Evolutionary conservation across 2,888 invertebrate genomes (phyloP).

Genomic region (Tanaodytes sp.): DNA sequence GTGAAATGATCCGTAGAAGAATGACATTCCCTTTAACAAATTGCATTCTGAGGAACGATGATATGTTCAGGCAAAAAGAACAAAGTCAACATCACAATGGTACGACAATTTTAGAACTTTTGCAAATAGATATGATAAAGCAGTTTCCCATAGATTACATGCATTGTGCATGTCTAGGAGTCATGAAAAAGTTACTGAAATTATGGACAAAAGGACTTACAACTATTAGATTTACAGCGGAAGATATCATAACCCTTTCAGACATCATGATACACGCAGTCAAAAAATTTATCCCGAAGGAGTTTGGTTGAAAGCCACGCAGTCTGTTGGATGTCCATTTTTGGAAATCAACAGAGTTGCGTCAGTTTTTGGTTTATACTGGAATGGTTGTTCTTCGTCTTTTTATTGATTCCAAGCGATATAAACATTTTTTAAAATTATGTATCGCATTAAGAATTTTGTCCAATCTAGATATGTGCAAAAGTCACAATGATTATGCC

Average conservation of each 20-base stretch:
- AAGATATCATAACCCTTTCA: background rate
- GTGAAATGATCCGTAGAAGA: slow-evolving; percentile 2
- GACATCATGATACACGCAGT: background rate
- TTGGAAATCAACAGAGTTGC: slow-evolving; percentile 58
- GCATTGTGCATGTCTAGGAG: background rate
- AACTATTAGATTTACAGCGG: slow-evolving; percentile 1
- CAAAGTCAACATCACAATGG: background rate
- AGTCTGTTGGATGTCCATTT: slow-evolving; percentile 25
- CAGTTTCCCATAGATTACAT: too few species aligned
- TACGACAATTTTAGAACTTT: background rate
- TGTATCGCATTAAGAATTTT: slow-evolving; percentile 47
- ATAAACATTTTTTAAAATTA: slow-evolving; percentile 55
- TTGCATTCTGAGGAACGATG: background rate
- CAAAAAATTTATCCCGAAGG: background rate
- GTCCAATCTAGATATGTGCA: slow-evolving; percentile 14
- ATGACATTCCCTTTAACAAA: slow-evolving; percentile 16
- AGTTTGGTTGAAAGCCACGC: slow-evolving; percentile 1
- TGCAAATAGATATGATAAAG: slow-evolving; percentile 17
- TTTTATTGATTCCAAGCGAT: background rate
- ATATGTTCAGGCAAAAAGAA: slow-evolving; percentile 4
- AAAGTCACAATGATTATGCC: background rate
- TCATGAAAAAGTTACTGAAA: slow-evolving; percentile 18
- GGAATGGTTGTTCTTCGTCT: background rate
- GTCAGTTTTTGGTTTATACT: background rate
- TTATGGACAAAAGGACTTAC: slow-evolving; percentile 7